phyloP scores from a whole-genome alignment of 1,140 invertebrate genomes.

The Drosophila novamexicana region DNA sequence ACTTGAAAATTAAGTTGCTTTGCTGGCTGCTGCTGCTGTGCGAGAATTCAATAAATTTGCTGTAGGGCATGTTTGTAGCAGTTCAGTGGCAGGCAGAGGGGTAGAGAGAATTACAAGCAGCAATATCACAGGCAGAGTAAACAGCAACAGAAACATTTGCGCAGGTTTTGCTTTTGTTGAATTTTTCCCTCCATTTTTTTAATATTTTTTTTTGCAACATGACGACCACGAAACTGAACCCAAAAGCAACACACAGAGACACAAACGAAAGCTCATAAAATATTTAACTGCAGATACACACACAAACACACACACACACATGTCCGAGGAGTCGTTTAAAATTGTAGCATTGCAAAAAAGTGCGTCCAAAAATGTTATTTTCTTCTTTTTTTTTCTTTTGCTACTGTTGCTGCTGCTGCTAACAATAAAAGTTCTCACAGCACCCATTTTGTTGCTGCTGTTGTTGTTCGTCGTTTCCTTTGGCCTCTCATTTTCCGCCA shows the following conservation, averaged over 20 bases:
- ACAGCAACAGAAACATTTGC: conserved; percentile 55
- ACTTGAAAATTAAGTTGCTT: conserved; percentile 75
- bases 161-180: conserved; percentile 36
- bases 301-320: not conserved
- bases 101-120: conserved; percentile 22
- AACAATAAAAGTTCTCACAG: conserved; percentile 53
- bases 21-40: conserved; percentile 55
- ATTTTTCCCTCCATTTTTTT: not conserved
- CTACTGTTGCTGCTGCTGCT: conserved; percentile 18
- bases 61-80: conserved; percentile 43
- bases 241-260: conserved; percentile 33
- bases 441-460: conserved; percentile 20
- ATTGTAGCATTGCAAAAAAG: conserved; percentile 51
- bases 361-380: conserved; percentile 49
- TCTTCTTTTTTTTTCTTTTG: conserved; percentile 21
- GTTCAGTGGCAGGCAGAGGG: not conserved
- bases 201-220: conserved; percentile 46
- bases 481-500: conserved; percentile 64
- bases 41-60: conserved; percentile 76
- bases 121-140: conserved; percentile 52
- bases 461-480: conserved; percentile 25
- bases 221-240: conserved; percentile 57
- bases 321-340: conserved; percentile 39
- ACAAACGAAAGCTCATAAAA: conserved; percentile 44
- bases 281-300: conserved; percentile 45